phyloP scores from a whole-genome alignment of 1,140 invertebrate species.

The Polypedilum pembai region DNA sequence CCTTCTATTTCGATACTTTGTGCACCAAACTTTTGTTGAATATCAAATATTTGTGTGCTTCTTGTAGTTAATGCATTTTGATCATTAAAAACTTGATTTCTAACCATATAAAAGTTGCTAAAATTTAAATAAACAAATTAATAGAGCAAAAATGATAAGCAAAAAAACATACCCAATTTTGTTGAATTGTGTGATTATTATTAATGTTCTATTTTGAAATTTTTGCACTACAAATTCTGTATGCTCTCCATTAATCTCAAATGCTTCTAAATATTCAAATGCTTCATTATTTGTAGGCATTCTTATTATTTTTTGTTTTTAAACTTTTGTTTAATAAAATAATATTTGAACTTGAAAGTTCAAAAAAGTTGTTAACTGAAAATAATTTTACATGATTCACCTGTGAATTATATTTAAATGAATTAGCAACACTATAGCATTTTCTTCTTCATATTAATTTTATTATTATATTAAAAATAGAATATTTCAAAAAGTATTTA shows the following conservation, averaged over 20 bases:
- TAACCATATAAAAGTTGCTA: not conserved
- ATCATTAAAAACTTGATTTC: conserved; percentile 13
- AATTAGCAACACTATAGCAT: too few relatives aligned
- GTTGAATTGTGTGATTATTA: not conserved
- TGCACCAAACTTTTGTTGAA: conserved; percentile 15
- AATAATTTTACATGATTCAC: too few relatives aligned
- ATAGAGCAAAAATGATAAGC: not conserved
- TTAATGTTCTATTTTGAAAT: not conserved
- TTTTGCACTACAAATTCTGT: conserved; percentile 14
- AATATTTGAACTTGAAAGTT: not conserved
- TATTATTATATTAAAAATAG: too few relatives aligned
- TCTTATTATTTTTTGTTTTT: not conserved
- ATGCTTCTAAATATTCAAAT: not conserved
- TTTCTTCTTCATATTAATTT: too few relatives aligned
- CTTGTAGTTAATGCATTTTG: not conserved
- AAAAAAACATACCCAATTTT: conserved; percentile 16
- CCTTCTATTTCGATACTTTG: conserved; percentile 15
- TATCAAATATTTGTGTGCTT: conserved; percentile 4
- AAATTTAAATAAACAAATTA: not conserved
- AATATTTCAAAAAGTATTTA: not conserved
- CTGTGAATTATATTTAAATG: too few relatives aligned
- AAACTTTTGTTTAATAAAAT: not conserved
- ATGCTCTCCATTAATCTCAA: not conserved
- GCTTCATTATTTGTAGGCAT: not conserved
- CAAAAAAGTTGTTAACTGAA: not conserved